Percentiles rank a stretch among this genome's conserved stretches.
Conservation (phyloP, 2,113 vertebrate species). For the Lipotes vexillifer region DNA sequence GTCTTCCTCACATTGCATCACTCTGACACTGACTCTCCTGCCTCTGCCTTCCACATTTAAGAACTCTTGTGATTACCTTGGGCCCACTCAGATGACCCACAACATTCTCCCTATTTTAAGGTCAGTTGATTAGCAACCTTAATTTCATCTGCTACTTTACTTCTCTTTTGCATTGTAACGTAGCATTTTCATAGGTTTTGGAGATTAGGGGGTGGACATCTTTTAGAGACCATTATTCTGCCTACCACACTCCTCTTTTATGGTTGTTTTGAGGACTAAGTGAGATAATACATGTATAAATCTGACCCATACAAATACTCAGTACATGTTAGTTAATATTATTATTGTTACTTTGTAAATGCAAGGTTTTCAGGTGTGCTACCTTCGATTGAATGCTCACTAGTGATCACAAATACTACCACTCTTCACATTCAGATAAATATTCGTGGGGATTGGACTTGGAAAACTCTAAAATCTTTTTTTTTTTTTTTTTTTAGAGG, state of each 20-base stretch:
- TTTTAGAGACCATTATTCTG: background rate
- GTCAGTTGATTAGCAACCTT: background rate
- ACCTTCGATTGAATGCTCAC: background rate
- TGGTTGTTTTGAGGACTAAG: background rate
- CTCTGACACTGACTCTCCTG: background rate
- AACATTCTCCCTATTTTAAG: background rate
- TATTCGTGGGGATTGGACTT: background rate
- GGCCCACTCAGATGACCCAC: background rate
- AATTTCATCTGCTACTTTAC: background rate
- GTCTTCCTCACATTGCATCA: background rate
- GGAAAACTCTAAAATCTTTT: background rate
- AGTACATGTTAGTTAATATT: background rate
- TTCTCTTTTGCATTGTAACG: background rate
- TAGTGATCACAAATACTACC: background rate
- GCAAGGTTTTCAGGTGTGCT: background rate
- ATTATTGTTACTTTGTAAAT: background rate
- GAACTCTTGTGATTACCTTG: background rate
- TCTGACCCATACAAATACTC: background rate
- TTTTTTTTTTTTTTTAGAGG: too few relatives aligned
- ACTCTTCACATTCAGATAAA: background rate
- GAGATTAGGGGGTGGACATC: background rate
- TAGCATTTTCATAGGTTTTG: background rate
- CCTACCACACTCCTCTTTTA: background rate
- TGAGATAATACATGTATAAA: background rate
- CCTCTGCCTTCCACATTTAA: background rate